Evolutionary conservation across 2,797 vertebrate genomes (phyloP).

Genomic region (Macropus fuliginosus): DNA sequence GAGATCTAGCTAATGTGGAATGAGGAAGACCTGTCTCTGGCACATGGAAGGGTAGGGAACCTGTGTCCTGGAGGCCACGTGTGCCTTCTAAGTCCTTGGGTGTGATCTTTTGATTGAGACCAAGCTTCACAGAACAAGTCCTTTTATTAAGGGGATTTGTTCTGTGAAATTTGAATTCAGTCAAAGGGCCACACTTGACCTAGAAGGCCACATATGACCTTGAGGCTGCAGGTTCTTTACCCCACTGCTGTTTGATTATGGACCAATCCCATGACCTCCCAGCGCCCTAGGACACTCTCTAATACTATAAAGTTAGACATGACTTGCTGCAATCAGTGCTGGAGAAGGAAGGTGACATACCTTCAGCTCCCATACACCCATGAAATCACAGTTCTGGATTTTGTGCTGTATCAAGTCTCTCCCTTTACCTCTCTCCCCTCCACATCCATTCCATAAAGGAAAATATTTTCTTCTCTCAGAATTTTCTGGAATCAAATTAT

Average conservation of each 20-base stretch:
- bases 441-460: neutral
- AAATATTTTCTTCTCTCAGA: neutral
- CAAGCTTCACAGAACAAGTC: no score
- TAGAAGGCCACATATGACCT: no score
- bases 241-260: neutral
- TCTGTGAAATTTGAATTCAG: no score
- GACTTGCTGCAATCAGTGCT: neutral
- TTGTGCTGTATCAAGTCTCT: accelerated
- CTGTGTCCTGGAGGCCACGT: no score
- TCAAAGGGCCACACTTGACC: no score
- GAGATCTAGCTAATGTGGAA: neutral
- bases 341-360: neutral
- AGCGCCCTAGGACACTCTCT: neutral
- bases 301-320: no score
- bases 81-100: no score
- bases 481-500: neutral
- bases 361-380: neutral
- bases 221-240: no score
- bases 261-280: neutral
- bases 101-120: no score
- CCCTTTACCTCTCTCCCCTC: neutral
- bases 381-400: neutral
- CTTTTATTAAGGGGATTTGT: no score
- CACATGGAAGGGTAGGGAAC: no score
- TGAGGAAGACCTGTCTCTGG: neutral